Evolutionary conservation across 2,888 invertebrate genomes (phyloP).

Genomic region (Corythucha ciliata): DNA sequence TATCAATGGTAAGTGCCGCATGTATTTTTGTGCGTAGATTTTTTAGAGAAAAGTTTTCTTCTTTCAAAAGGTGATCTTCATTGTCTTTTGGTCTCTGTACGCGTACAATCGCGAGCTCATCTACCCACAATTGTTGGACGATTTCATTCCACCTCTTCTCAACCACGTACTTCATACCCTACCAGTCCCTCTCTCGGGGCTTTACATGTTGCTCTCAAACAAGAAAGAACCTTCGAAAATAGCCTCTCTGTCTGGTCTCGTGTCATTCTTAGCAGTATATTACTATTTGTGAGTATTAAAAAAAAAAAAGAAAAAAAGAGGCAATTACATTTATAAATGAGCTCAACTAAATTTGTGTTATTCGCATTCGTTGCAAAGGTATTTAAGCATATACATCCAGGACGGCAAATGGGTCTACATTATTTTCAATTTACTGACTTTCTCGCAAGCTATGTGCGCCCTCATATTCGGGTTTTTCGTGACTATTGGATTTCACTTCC

Average conservation of each 20-base stretch:
- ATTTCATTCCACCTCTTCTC: conserved; percentile 48
- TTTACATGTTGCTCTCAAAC: conserved; percentile 43
- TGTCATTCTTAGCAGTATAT: conserved; percentile 29
- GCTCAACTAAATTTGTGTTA: background rate
- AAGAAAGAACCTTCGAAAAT: conserved; percentile 31
- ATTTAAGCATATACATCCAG: background rate
- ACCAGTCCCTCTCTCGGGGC: conserved; percentile 44
- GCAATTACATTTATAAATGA: background rate
- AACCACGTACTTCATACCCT: conserved; percentile 52
- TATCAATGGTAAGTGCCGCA: conserved; percentile 26
- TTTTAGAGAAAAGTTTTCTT: background rate
- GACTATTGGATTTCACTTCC: conserved; percentile 12
- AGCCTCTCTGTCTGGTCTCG: conserved; percentile 29
- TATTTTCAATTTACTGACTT: conserved; percentile 4
- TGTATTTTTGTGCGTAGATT: background rate
- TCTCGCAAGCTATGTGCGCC: background rate
- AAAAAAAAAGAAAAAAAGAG: background rate
- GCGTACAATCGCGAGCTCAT: conserved; percentile 48
- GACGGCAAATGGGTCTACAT: conserved; percentile 18
- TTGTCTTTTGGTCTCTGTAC: conserved; percentile 49
- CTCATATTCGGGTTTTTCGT: conserved; percentile 7
- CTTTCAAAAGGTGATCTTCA: conserved; percentile 46
- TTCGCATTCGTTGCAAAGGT: no score
- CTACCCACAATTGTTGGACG: conserved; percentile 47
- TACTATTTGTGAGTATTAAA: conserved; percentile 24